Percentiles rank a stretch among this genome's conserved stretches.
These are phyloP conservation scores for Antrozous pallidus DNA, from an alignment of 2,797 vertebrate species.

Conservation along the genomic window DNA sequence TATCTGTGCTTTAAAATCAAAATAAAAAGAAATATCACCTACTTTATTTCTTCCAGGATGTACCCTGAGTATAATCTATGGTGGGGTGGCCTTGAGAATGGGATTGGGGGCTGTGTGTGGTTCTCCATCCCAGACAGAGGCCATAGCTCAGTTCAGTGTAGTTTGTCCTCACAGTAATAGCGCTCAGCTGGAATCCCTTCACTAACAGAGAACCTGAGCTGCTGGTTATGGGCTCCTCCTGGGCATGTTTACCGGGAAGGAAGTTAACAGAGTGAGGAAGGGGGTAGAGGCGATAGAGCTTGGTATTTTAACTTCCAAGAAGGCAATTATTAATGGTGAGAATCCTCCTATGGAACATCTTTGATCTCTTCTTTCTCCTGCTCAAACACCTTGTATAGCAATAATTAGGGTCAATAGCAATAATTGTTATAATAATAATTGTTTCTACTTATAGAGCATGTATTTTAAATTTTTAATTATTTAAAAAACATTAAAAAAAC, in stretches of 20 bases:
- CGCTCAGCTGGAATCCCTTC: background rate
- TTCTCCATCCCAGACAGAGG: background rate
- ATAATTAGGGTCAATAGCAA: background rate
- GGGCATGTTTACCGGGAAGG: background rate
- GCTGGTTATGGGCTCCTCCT: background rate
- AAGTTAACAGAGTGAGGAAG: background rate
- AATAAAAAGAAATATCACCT: background rate
- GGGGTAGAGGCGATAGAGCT: background rate
- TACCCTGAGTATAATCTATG: background rate
- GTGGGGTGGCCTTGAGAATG: background rate
- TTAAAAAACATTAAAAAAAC: background rate
- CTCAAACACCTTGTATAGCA: background rate
- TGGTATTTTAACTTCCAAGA: constrained; percentile 19
- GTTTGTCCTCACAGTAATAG: background rate
- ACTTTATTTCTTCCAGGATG: background rate
- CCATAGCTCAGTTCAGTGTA: background rate
- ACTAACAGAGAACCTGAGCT: background rate
- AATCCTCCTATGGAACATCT: background rate
- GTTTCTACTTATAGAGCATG: background rate
- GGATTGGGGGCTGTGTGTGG: background rate
- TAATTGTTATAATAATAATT: background rate
- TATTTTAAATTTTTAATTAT: background rate
- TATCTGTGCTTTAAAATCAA: background rate
- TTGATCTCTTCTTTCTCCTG: background rate
- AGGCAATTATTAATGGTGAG: background rate